Evolutionary conservation across 1,140 invertebrate species (phyloP), one percentile per base, ranked within the genome.

Genomic region (Zaprionus gabonicus): DNA sequence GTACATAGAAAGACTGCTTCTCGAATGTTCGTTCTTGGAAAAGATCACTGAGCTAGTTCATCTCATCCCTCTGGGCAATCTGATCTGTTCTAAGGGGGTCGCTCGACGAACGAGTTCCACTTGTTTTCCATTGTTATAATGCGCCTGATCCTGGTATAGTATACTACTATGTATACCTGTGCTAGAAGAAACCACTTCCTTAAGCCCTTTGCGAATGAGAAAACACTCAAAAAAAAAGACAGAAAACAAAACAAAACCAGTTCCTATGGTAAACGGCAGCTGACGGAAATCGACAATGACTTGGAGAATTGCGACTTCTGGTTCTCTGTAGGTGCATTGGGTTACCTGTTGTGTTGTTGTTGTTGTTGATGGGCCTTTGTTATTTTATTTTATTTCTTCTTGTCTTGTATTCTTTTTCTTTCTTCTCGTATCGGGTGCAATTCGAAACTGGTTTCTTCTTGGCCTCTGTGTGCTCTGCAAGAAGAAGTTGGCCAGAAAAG

Each of bases 241-340:
- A 49, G 62, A 59, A 71, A 60, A 69, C 36, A 31, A 63, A 67
- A 71, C 46, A 38, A 56, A 78, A 80, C 65, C 70, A 78, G 75
- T 78, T 78, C 41, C 72, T 75, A 59, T 75, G 64, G 53, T 58
- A 80, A 44, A 77, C 71, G 80, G 83, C 84, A 88, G 81, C 84
- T 87, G 83, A 84, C 83, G 84, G 83, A 87, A 88, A 87, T 77
- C 31, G 31, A 73, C 77, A 88, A 88, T 77, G 84, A 78, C 67
- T 86, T 71, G 58, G 66, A 56, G 71, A 71, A 46, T 57, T 74
- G 67, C 79, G 65, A 76, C 80, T 82, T 86, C 83, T 86, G 79
- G 78, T 85, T 77, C 65, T 84, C 75, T 81, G 80, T 87, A 82
- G 84, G 83, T 87, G 84, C 83, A 87, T 79, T 87, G 84, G 81